Conservation (phyloP, 2,888 invertebrate species). For the Morpho achilles region DNA sequence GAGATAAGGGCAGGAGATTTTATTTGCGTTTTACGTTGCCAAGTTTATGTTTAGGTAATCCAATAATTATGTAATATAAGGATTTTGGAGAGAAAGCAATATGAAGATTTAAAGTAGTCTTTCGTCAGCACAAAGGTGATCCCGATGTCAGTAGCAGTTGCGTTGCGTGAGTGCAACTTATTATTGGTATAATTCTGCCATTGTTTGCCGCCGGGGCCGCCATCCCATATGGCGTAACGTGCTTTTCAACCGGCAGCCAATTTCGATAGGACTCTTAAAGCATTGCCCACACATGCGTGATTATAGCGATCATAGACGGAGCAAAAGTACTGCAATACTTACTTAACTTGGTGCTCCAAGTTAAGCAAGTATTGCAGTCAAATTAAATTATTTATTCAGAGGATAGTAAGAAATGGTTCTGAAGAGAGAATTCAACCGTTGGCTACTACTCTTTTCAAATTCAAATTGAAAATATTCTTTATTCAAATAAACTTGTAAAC, state of each 20-base stretch:
- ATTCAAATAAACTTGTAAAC: too few species aligned
- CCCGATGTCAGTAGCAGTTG: slow-evolving; percentile 54
- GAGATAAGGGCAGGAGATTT: too few species aligned
- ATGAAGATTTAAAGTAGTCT: slow-evolving; percentile 7
- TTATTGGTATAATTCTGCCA: slow-evolving; percentile 75
- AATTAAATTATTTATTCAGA: too few species aligned
- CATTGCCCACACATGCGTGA: slow-evolving; percentile 1
- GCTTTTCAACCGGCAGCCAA: slow-evolving; percentile 53
- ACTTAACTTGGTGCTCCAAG: too few species aligned
- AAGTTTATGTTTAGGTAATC: too few species aligned
- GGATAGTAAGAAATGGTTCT: too few species aligned
- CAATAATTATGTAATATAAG: too few species aligned
- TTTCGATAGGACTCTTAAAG: slow-evolving; percentile 55
- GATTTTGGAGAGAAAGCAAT: neutral
- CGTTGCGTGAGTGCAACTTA: slow-evolving; percentile 71
- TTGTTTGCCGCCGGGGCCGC: slow-evolving; percentile 67
- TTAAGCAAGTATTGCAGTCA: too few species aligned
- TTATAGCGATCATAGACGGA: neutral
- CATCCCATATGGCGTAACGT: slow-evolving; percentile 76
- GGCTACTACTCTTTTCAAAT: too few species aligned
- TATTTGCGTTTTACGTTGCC: too few species aligned
- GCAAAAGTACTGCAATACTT: neutral
- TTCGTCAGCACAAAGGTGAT: slow-evolving; percentile 36
- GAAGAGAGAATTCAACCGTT: too few species aligned
- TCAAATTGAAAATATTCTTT: too few species aligned